Evolutionary conservation across 2,113 vertebrate genomes (phyloP), one percentile per base, ranked within the genome.

Genomic region (Grantiella picta): DNA sequence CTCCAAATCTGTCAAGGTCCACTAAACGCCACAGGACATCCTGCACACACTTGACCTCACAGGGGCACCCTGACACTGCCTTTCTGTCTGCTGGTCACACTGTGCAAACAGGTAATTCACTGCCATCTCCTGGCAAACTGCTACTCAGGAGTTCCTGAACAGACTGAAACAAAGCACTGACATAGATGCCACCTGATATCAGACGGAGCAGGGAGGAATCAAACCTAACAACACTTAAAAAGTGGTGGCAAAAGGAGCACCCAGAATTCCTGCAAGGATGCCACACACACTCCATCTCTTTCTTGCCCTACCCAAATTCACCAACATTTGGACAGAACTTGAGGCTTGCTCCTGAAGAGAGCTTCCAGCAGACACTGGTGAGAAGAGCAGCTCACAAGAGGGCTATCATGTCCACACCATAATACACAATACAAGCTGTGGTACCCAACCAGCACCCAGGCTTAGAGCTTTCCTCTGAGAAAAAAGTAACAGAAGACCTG

Each of bases 61-160:
- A 60, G n/a, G 28, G 56, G 5, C 77, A 91, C 12, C 31, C 53
- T 16, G 65, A 45, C 64, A 36, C 52, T 1, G 49, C 73, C 18
- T 1, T 21, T 75, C 25, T n/a, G 77, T 4, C 64, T 71, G 78
- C 78, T 49, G 61, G 44, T 54, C 70, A 79, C 0, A 0, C 80
- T 12, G 7, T 50, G 59, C 56, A 33, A 66, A 24, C 31, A 27
- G 69, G 83, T 31, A 23, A 85, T 12, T 60, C 91, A 94, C 81
- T 78, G 94, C 93, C 91, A 85, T 12, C 91, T 95, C 91, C 91
- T 80, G 96, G 93, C 87, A 77, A 84, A 31, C 15, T 42, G 12
- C 36, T 56, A 1, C 22, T 64, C 24, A 7, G 10, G 28, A 89
- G 22, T 1, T 18, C 9, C 64, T 7, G 31, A 5, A 21, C 33